Conservation (phyloP, 2,888 invertebrate species). For the Cosmorhoe ocellata region DNA sequence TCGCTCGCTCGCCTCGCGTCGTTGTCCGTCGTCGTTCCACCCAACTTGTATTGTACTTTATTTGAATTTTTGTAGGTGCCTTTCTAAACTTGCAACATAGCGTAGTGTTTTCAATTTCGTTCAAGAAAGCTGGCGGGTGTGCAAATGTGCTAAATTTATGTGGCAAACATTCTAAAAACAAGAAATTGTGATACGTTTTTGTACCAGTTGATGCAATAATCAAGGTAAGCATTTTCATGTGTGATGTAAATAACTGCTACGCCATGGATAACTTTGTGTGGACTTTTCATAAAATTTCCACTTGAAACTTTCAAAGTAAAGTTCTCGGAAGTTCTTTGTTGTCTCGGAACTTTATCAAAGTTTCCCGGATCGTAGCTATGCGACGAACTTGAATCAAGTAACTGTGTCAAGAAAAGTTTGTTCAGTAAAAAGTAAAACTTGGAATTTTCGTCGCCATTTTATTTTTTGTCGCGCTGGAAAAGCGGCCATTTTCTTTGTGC, state of each 20-base stretch:
- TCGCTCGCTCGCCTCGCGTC: conserved; percentile 43
- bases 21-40: conserved; percentile 5
- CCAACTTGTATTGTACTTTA: conserved; percentile 72
- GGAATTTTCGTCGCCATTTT: conserved; percentile 84
- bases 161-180: conserved; percentile 54
- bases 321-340: conserved; percentile 72
- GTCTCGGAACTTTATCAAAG: conserved; percentile 65
- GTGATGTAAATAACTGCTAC: conserved; percentile 27
- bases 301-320: conserved; percentile 77
- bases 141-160: conserved; percentile 68
- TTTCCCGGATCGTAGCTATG: conserved; percentile 49
- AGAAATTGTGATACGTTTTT: conserved; percentile 54
- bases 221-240: conserved; percentile 66
- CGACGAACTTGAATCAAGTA: conserved; percentile 52
- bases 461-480: conserved; percentile 84
- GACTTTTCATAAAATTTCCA: conserved; percentile 83
- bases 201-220: conserved; percentile 75
- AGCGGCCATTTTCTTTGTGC: conserved; percentile 84
- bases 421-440: conserved; percentile 80
- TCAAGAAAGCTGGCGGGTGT: conserved; percentile 82
- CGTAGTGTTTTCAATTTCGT: conserved; percentile 75
- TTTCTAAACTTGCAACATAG: conserved; percentile 82
- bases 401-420: conserved; percentile 66
- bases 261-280: conserved; percentile 64
- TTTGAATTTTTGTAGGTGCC: conserved; percentile 76